Base-by-base conservation (phyloP, 2,888 invertebrate species). In the Sarcophaga caerulescens region DNA sequence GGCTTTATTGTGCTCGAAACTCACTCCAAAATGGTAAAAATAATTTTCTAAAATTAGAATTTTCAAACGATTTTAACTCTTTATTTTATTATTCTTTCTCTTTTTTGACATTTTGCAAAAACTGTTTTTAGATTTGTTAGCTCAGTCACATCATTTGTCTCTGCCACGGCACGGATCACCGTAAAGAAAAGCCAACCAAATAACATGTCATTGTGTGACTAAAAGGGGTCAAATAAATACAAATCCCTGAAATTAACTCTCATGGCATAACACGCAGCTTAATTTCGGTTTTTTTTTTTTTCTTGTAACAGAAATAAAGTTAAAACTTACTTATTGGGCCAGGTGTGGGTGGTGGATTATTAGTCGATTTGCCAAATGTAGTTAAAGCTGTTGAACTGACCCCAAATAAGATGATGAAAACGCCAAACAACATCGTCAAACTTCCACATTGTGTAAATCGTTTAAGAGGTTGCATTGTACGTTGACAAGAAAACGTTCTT, bases 321-420 rank as follows among this genome's bases (percentile, higher is more conserved):
- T 47, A 62, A 45, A 68, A 89, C 94, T 94, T 93, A 96, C 96
- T 94, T 89, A 95, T 94, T 17, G 94, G 94, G 52, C 94, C 94
- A 45, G 94, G 94, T 6, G 94, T 93, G 85, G 94, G 95, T 12
- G 95, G 94, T 52, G 94, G 94, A 89, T 94, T 94, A 17, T 95
- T 94, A 90, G 94, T 95, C 84, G 95, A 95, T 92, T 96, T 96
- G 63, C 96, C 96, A 89, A 96, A 96, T 21, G 96, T 95, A 1
- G 96, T 96, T 83, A 96, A 93, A 1, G 96, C 96, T 89, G 95
- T 94, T 1, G 95, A 94, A 89, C 93, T 93, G 63, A 93, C 93
- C 52, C 93, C 93, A 88, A 93, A 93, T 19, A 93, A 89, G 52
- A 93, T 90, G 80, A 93, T 92, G 87, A 93, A 93, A 75, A 93